phyloP scores from a whole-genome alignment of 2,888 invertebrate genomes.

The Ptychoptera contaminata region DNA sequence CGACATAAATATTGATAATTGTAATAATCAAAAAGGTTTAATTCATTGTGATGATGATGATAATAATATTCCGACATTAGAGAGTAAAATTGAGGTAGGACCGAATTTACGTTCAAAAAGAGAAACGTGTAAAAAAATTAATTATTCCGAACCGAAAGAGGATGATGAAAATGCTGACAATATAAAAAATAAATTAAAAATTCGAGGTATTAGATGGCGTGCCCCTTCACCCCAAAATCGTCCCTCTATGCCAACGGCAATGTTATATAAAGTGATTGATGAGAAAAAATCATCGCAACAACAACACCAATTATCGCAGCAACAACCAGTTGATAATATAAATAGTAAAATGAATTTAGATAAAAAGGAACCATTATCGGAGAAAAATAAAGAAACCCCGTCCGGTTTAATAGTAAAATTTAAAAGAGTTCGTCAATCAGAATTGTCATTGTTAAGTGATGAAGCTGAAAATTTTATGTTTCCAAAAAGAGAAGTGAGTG shows the following conservation, averaged over 20 bases:
- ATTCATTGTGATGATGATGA: too few species aligned
- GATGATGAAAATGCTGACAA: slow-evolving; percentile 11
- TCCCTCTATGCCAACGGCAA: slow-evolving; percentile 18
- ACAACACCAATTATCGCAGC: slow-evolving; percentile 10
- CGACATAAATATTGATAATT: too few species aligned
- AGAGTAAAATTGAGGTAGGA: too few species aligned
- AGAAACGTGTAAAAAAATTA: slow-evolving; percentile 13
- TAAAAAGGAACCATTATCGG: slow-evolving; percentile 7
- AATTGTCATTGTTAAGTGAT: slow-evolving; percentile 59
- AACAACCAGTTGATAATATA: too few species aligned
- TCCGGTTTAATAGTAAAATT: slow-evolving; percentile 49
- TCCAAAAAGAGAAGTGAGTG: slow-evolving; percentile 32
- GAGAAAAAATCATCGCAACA: slow-evolving; percentile 14
- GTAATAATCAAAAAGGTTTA: too few species aligned
- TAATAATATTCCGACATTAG: too few species aligned
- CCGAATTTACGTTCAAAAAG: slow-evolving; percentile 10
- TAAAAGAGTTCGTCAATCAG: slow-evolving; percentile 54
- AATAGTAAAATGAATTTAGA: background rate
- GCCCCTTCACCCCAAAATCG: slow-evolving; percentile 1
- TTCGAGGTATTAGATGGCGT: slow-evolving; percentile 6
- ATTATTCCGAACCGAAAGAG: slow-evolving; percentile 12
- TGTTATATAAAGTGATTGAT: slow-evolving; percentile 26
- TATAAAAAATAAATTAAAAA: background rate
- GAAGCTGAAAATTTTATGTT: slow-evolving; percentile 83
- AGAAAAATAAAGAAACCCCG: slow-evolving; percentile 6